Conservation (phyloP, 2,113 vertebrate species). For the Myiozetetes cayanensis region DNA sequence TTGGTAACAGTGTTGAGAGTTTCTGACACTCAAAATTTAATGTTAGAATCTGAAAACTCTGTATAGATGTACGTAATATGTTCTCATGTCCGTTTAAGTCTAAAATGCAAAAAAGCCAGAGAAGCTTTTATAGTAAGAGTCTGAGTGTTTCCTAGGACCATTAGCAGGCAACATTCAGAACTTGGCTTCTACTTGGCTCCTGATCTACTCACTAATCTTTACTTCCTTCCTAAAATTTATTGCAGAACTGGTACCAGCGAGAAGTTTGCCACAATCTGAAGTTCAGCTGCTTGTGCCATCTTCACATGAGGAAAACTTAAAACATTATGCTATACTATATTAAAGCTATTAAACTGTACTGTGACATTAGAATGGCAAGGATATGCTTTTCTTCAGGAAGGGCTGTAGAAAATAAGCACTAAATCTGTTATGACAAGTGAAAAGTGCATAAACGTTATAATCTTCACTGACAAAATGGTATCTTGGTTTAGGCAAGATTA, state of each 20-base stretch:
- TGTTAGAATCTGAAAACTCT: background rate
- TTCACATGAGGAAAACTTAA: background rate
- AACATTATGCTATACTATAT: background rate
- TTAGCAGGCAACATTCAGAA: background rate
- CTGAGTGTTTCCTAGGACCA: background rate
- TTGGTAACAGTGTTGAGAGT: background rate
- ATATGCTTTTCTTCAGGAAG: background rate
- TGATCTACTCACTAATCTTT: background rate
- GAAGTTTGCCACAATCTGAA: background rate
- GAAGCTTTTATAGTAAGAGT: background rate
- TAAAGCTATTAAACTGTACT: background rate
- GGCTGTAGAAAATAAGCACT: background rate
- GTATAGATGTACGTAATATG: rapidly evolving
- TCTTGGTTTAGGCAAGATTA: background rate
- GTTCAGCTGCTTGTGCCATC: background rate
- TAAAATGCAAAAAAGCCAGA: background rate
- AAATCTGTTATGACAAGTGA: conserved; percentile 24
- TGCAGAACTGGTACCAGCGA: background rate
- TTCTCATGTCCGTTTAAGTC: background rate
- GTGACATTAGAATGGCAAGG: background rate
- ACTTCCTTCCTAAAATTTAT: background rate
- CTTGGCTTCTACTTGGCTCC: background rate
- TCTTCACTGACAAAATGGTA: background rate
- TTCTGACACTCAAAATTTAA: background rate
- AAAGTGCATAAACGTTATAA: conserved; percentile 26